These are phyloP conservation scores for Acleris cristana DNA, from an alignment of 2,888 invertebrate species.

Conservation along the genomic window DNA sequence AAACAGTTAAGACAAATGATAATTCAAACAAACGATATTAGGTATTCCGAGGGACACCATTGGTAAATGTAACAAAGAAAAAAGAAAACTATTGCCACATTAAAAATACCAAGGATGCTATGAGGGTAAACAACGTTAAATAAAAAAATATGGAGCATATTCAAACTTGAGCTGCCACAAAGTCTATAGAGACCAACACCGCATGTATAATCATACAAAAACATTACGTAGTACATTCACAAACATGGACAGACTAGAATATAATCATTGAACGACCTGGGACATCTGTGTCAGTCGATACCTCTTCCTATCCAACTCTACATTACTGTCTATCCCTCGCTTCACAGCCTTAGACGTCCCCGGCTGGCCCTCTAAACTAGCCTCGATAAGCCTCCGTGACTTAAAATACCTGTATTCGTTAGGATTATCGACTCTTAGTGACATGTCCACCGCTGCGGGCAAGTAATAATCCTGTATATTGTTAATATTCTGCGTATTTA, in stretches of 20 bases:
- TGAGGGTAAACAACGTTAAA: no score
- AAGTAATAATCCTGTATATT: constrained; percentile 55
- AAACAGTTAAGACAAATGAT: no score
- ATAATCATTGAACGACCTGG: constrained; percentile 72
- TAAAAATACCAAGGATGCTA: no score
- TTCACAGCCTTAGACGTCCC: constrained; percentile 69
- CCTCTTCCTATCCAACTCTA: constrained; percentile 69
- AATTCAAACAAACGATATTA: no score
- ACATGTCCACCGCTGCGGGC: constrained; percentile 61
- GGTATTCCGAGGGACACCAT: no score
- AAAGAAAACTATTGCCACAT: no score
- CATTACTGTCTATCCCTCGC: constrained; percentile 61
- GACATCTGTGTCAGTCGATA: constrained; percentile 70
- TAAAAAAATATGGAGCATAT: no score
- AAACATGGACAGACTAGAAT: constrained; percentile 52
- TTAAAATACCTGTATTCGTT: constrained; percentile 67
- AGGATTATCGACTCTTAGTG: constrained; percentile 59
- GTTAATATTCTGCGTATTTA: constrained; percentile 51
- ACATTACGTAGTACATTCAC: constrained; percentile 19
- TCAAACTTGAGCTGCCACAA: not conserved
- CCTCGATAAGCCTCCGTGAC: constrained; percentile 66
- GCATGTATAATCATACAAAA: not conserved
- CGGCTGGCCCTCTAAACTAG: constrained; percentile 60
- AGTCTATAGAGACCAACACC: not conserved
- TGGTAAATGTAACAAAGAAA: no score